Evolutionary conservation across 2,113 vertebrate genomes (phyloP).

Genomic region (Thermophis baileyi): DNA sequence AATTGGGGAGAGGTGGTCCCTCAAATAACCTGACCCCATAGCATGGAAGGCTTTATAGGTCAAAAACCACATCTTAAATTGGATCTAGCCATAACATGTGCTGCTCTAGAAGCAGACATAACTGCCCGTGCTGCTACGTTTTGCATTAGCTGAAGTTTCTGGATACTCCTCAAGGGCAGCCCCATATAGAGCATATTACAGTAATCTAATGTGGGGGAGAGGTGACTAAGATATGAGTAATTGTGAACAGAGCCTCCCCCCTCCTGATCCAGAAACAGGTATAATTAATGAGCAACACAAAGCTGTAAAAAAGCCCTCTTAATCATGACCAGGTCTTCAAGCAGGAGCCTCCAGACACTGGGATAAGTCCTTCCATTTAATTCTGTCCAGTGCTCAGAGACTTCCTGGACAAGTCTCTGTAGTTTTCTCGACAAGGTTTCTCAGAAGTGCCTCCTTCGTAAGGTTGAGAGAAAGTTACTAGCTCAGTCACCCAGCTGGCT

Average conservation of each 20-base stretch:
- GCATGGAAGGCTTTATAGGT: not conserved
- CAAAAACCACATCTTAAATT: not conserved
- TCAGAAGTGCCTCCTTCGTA: not conserved
- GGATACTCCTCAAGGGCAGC: not conserved
- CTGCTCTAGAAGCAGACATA: not conserved
- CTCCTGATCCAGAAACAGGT: not conserved
- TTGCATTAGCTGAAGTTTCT: not conserved
- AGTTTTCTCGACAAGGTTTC: not conserved
- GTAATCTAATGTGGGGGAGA: not conserved
- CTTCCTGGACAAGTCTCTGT: not conserved
- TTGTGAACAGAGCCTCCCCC: not conserved
- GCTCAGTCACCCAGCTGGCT: not conserved
- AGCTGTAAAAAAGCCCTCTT: not conserved
- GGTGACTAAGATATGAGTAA: not conserved
- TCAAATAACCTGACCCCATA: not conserved
- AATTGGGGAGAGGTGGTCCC: not conserved
- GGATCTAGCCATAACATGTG: not conserved
- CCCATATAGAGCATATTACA: not conserved
- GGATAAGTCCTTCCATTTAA: not conserved
- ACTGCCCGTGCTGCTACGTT: not conserved
- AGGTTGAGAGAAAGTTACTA: not conserved
- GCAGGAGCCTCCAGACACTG: not conserved
- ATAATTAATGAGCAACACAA: not conserved
- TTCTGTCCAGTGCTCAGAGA: not conserved
- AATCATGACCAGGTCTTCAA: not conserved